These are phyloP conservation scores for Aricia artaxerxes DNA, from an alignment of 2,888 invertebrate genomes.

Conservation along the genomic window DNA sequence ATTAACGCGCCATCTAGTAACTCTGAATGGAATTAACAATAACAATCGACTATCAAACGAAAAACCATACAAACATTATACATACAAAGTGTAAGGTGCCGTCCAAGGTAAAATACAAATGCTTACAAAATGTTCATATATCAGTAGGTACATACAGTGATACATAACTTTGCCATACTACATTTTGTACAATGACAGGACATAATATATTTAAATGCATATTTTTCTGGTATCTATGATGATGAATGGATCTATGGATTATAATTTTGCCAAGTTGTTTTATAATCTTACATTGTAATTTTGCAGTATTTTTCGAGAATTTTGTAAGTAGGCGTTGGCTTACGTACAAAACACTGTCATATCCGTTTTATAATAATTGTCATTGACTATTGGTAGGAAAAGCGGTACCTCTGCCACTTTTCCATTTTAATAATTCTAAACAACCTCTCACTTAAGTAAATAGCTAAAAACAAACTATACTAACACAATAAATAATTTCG, in stretches of 20 bases:
- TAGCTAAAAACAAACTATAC: constrained; percentile 17
- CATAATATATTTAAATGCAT: constrained; percentile 7
- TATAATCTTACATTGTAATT: not conserved
- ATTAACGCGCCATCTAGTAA: constrained; percentile 48
- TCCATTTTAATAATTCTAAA: not conserved
- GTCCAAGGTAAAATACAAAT: constrained; percentile 19
- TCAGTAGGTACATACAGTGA: constrained; percentile 9
- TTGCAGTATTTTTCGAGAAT: not conserved
- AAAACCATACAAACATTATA: constrained; percentile 26
- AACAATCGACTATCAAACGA: constrained; percentile 38
- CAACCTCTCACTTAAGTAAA: constrained; percentile 14
- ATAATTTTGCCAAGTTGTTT: not conserved
- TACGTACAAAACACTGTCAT: not conserved
- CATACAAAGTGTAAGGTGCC: constrained; percentile 12
- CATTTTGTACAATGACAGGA: constrained; percentile 11
- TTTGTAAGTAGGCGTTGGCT: not conserved
- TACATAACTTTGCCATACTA: constrained; percentile 14
- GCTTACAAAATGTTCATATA: constrained; percentile 16
- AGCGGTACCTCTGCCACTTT: not conserved
- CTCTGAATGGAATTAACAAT: constrained; percentile 42
- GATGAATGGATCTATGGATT: not conserved
- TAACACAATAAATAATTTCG: constrained; percentile 20
- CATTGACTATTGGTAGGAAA: constrained; percentile 7
- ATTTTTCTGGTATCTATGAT: constrained; percentile 1
- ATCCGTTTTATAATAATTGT: not conserved